phyloP scores from a whole-genome alignment of 2,797 vertebrate species.

The Onychomys torridus region DNA sequence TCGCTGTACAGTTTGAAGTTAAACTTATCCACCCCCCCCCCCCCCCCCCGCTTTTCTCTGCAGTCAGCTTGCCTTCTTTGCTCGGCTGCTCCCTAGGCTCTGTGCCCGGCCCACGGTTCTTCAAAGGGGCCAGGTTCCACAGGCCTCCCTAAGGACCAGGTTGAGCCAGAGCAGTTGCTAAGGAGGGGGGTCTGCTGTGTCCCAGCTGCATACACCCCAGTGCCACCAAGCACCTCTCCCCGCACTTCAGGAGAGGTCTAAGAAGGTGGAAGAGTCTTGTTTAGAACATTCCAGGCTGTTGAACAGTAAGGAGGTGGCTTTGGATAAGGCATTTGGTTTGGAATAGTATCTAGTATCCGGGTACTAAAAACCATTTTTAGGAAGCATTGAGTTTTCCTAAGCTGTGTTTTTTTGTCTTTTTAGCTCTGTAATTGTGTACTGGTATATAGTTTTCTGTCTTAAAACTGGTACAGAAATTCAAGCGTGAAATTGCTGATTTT shows the following conservation, averaged over 20 bases:
- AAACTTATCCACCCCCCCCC: too few relatives aligned
- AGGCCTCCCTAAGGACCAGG: not conserved
- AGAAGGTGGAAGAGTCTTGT: not conserved
- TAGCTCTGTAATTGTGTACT: not conserved
- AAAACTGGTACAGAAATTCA: constrained; percentile 20
- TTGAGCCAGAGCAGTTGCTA: not conserved
- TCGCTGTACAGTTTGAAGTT: not conserved
- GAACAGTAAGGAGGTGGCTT: not conserved
- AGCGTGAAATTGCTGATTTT: not conserved
- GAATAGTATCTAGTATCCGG: not conserved
- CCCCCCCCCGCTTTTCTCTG: not conserved
- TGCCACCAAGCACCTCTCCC: not conserved
- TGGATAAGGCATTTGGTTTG: not conserved
- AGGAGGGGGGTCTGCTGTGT: not conserved
- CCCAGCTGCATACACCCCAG: not conserved
- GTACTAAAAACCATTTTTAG: not conserved
- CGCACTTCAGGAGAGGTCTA: not conserved
- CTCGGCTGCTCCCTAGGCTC: not conserved
- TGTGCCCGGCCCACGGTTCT: not conserved
- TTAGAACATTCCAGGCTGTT: not conserved
- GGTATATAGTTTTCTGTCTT: not conserved
- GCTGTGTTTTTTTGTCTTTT: not conserved
- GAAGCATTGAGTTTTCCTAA: not conserved
- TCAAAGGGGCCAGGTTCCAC: not conserved
- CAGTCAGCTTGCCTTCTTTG: not conserved